phyloP scores from a whole-genome alignment of 2,113 vertebrate genomes.

The Peromyscus leucopus region DNA sequence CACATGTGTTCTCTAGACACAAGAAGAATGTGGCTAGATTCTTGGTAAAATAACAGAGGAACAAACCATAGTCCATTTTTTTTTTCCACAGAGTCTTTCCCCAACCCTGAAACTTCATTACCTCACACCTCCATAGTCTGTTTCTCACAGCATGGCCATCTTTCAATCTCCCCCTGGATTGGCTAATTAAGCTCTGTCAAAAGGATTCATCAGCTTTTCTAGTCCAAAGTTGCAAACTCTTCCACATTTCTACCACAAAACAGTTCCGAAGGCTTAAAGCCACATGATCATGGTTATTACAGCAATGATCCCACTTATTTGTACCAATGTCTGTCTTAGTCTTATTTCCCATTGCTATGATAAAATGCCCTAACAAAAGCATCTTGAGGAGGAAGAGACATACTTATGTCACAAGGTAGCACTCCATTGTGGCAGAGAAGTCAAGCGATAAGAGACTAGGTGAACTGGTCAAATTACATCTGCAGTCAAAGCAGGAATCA shows the following conservation, averaged over 20 bases:
- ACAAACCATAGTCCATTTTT: neutral
- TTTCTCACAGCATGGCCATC: neutral
- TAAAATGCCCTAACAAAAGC: neutral
- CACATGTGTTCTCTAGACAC: neutral
- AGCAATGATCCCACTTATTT: neutral
- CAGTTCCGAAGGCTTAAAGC: neutral
- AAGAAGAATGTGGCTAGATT: neutral
- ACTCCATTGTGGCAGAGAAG: neutral
- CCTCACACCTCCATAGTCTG: neutral
- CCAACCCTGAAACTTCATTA: neutral
- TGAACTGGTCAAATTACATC: neutral
- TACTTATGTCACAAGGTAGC: neutral
- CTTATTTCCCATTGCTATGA: neutral
- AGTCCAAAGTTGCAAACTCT: neutral
- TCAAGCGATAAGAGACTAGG: neutral
- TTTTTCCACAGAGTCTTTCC: neutral
- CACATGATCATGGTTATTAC: neutral
- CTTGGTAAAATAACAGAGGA: neutral
- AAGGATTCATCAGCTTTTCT: too few relatives aligned
- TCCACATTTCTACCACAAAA: neutral
- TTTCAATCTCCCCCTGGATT: neutral
- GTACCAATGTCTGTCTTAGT: neutral
- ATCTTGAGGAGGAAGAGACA: neutral
- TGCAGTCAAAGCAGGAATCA: neutral
- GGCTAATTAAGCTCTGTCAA: neutral